Evolutionary conservation across 1,140 invertebrate genomes (phyloP).

Genomic region (Rhynchophorus ferrugineus): DNA sequence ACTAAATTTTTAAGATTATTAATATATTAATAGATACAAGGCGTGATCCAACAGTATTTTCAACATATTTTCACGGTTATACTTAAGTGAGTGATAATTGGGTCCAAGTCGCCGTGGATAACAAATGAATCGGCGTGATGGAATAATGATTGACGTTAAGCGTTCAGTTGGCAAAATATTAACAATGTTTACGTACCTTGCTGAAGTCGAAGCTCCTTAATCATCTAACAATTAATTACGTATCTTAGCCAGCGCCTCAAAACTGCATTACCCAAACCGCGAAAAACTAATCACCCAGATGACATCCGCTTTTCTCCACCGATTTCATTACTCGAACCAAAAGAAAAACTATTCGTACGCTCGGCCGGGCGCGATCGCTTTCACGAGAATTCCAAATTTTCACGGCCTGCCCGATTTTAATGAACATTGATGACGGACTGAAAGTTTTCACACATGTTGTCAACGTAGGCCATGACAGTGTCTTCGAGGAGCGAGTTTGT

Average conservation of each 20-base stretch:
- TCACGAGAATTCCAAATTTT: conserved; percentile 21
- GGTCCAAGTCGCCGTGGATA: too few species aligned
- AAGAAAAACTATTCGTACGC: conserved; percentile 1
- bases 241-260: conserved; percentile 7
- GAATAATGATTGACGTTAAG: too few species aligned
- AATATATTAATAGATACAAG: too few species aligned
- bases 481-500: conserved; percentile 8
- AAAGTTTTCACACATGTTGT: conserved; percentile 37
- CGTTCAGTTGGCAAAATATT: too few species aligned
- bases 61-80: too few species aligned
- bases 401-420: conserved; percentile 30
- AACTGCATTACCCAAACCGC: conserved; percentile 12
- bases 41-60: too few species aligned
- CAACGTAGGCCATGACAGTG: conserved; percentile 32
- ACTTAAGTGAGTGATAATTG: too few species aligned
- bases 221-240: conserved; percentile 24
- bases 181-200: conserved; percentile 14
- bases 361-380: not conserved
- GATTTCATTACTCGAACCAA: conserved; percentile 7
- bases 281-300: conserved; percentile 30
- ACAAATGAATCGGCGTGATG: too few species aligned
- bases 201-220: conserved; percentile 2
- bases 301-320: conserved; percentile 24
- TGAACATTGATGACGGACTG: conserved; percentile 34
- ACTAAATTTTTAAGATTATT: too few species aligned